Base-by-base conservation (phyloP, 2,113 vertebrate species). In the Chloebia gouldiae region DNA sequence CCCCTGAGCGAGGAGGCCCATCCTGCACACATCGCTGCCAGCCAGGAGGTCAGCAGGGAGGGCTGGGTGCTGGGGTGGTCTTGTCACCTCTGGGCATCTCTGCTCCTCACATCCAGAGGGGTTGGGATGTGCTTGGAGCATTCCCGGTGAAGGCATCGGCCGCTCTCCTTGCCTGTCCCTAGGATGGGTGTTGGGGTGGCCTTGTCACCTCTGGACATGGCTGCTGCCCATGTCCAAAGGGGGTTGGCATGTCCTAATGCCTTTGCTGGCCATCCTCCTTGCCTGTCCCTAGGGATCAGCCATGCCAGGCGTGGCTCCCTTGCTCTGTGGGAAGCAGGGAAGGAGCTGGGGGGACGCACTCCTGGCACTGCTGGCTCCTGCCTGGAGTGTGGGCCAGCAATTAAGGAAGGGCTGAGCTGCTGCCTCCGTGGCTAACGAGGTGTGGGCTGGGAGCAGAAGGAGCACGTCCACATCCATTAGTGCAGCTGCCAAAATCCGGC, bases 1-100 rank as follows among this genome's bases (percentile, higher is more conserved):
- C 95, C 97, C 0, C 93, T 94, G 7, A 42, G 93, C 1, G 96
- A 97, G 45, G 98, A 98, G 30, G 49, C 81, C 0, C 96, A 65
- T 70, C 97, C 96, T 5, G 81, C 97, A 1, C 98, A 97, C 88
- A 91, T 97, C 2, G 92, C 98, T 6, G 88, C 98, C 80, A 95
- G 97, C 11, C 87, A 94, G 37, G 98, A 99, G 99, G 99, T 99
- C 98, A 96, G 69, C 4, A 4, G 33, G 7, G 31, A 28, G 22
- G 35, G 23, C 1, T 0, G 13, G 42, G 4, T 1, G 4, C 5
- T 15, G 49, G 30, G 23, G 1, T 11, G 60, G 68, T 31, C 25
- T 31, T 9, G 24, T 15, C n/a, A 14, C 51, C 44, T 39, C 59
- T 50, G 45, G 10, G 1, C 1, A 0, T 16, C 0, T 7, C 35